Percentiles rank a stretch among this genome's conserved stretches.
phyloP scores from a whole-genome alignment of 2,888 invertebrate genomes.

The Macropis europaea region DNA sequence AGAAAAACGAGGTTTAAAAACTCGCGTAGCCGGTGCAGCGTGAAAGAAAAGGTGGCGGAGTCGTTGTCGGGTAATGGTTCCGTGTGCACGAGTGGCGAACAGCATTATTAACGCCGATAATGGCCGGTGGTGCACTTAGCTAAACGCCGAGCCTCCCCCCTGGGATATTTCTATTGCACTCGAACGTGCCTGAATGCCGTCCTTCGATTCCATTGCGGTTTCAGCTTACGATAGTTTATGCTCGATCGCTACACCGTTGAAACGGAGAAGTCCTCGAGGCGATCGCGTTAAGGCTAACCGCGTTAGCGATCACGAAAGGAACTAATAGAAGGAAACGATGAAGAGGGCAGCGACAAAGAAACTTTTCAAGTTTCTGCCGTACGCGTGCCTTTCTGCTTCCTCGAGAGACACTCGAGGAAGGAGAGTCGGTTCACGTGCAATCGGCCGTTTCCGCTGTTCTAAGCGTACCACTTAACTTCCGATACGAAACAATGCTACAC shows the following conservation, averaged over 20 bases:
- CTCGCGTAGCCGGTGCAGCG: neutral
- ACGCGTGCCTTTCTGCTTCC: constrained; percentile 40
- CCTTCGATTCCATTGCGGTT: constrained; percentile 22
- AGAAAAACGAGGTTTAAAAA: constrained; percentile 21
- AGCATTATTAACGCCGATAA: constrained; percentile 69
- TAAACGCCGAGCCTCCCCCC: constrained; percentile 65
- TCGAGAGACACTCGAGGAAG: constrained; percentile 43
- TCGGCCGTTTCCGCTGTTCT: constrained; percentile 17
- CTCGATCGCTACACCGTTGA: constrained; percentile 34
- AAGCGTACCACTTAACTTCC: constrained; percentile 8
- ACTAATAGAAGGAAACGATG: neutral
- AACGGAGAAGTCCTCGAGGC: constrained; percentile 21
- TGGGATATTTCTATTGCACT: constrained; percentile 37
- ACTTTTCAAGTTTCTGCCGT: constrained; percentile 41
- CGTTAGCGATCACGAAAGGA: constrained; percentile 11
- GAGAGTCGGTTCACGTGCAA: constrained; percentile 7
- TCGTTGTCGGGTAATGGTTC: constrained; percentile 37
- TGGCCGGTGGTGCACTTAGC: constrained; percentile 62
- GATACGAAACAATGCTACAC: constrained; percentile 61
- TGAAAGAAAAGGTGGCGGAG: constrained; percentile 33
- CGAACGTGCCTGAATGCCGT: constrained; percentile 42
- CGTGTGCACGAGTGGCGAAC: constrained; percentile 48
- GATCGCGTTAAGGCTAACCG: constrained; percentile 43
- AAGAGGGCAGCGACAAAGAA: constrained; percentile 5
- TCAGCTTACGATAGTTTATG: constrained; percentile 32